Evolutionary conservation across 2,113 vertebrate species (phyloP), one percentile per base, ranked within the genome.

Genomic region (Ranitomeya imitator): DNA sequence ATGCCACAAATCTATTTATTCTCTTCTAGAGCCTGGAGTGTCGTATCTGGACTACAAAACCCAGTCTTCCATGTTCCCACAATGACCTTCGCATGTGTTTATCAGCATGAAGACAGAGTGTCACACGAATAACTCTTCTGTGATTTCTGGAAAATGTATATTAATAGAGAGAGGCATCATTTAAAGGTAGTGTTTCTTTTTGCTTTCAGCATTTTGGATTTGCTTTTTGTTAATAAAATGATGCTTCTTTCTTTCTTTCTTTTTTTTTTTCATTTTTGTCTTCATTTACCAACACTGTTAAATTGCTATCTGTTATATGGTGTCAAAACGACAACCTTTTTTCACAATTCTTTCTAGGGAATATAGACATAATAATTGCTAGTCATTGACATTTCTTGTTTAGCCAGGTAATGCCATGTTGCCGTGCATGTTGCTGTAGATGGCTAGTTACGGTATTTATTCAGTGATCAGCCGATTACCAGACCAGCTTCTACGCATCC

Each of bases 91-190:
- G 26, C 13, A 77, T 14, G 82, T 65, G 71, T 85, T 78, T 15
- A 65, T 65, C 59, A 79, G 81, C 73, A 89, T 89, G 87, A 85
- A 84, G 81, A 85, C 81, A 23, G 18, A 74, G 80, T 88, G 71
- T 88, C 80, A n/a, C 87, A 83, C 55, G 81, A 89, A 79, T 84
- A 85, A 89, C 87, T 51, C 26, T 67, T 88, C 82, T 59, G 26
- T 85, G 45, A 85, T 67, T 85, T 74, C 23, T 79, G 74, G 82
- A 89, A 89, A 85, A 89, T 89, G 87, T 89, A 89, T 89, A 89
- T 89, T 89, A 89, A 89, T 79, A 78, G 87, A 79, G 87, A 89
- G 19, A 78, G 87, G 51, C 81, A 89, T 85, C 81, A 89, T 89
- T 89, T 89, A 89, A 89, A 89, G 87, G 87, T 89, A 89, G 57